Evolutionary conservation across 2,113 vertebrate species (phyloP).

Genomic region (Bubo bubo): DNA sequence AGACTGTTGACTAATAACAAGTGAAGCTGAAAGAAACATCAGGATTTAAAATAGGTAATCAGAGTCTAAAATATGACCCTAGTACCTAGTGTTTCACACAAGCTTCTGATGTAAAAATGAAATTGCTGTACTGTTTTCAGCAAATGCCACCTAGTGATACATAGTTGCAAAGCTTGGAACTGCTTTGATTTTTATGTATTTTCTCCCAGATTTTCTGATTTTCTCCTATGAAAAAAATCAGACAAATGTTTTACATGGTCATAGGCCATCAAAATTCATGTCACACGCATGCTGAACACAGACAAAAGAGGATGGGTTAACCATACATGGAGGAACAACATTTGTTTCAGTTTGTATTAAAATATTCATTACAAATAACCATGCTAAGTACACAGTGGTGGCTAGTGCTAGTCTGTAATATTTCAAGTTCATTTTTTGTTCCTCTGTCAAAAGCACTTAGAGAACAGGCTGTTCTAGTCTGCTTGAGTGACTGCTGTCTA

Average conservation of each 20-base stretch:
- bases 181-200: neutral
- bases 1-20: neutral
- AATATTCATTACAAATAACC: neutral
- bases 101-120: neutral
- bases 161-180: neutral
- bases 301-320: neutral
- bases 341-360: neutral
- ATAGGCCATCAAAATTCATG: neutral
- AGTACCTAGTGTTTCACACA: neutral
- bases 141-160: constrained; percentile 58
- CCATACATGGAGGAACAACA: neutral
- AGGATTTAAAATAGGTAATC: neutral
- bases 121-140: constrained; percentile 15
- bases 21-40: neutral
- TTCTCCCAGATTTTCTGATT: neutral
- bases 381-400: neutral
- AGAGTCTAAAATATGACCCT: neutral
- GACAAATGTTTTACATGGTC: neutral
- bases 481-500: constrained; percentile 59
- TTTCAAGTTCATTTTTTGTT: neutral
- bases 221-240: neutral
- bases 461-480: constrained; percentile 37
- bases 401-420: neutral
- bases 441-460: constrained; percentile 35
- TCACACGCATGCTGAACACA: neutral